Percentiles rank a stretch among this genome's conserved stretches.
These are phyloP conservation scores for Bufotes viridis DNA, from an alignment of 2,797 vertebrate species.

Conservation along the genomic window DNA sequence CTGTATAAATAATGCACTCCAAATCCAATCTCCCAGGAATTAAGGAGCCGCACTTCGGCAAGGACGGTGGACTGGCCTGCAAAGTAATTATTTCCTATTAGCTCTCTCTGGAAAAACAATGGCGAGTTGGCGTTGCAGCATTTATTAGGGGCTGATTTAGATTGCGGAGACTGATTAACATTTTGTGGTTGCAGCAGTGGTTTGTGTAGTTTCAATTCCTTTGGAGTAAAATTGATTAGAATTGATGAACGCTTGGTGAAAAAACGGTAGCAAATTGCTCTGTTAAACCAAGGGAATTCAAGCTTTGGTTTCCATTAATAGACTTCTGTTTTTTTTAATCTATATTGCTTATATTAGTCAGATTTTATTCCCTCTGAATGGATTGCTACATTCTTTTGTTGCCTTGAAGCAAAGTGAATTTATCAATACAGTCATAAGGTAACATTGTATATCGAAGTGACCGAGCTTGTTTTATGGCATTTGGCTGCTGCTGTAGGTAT, in stretches of 20 bases:
- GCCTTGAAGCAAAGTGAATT: not conserved
- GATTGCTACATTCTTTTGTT: constrained; percentile 19
- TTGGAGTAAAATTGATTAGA: constrained; percentile 62
- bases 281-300: constrained; percentile 60
- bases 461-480: not conserved
- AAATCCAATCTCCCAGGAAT: constrained; percentile 39
- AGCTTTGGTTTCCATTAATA: constrained; percentile 59
- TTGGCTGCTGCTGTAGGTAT: not conserved
- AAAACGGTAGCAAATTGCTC: constrained; percentile 59
- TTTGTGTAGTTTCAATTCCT: constrained; percentile 57
- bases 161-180: constrained; percentile 56
- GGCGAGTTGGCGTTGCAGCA: constrained; percentile 29
- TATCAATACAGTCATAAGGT: constrained; percentile 14
- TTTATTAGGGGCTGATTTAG: constrained; percentile 56
- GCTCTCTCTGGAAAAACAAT: constrained; percentile 35
- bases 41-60: constrained; percentile 15
- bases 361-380: constrained; percentile 40
- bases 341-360: constrained; percentile 52
- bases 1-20: constrained; percentile 56
- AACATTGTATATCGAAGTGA: not conserved
- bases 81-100: constrained; percentile 59
- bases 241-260: constrained; percentile 61
- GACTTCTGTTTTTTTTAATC: constrained; percentile 24
- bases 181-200: constrained; percentile 45
- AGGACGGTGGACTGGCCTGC: constrained; percentile 38